These are phyloP conservation scores for Trichogramma pretiosum DNA, from an alignment of 1,140 invertebrate genomes.

Conservation along the genomic window DNA sequence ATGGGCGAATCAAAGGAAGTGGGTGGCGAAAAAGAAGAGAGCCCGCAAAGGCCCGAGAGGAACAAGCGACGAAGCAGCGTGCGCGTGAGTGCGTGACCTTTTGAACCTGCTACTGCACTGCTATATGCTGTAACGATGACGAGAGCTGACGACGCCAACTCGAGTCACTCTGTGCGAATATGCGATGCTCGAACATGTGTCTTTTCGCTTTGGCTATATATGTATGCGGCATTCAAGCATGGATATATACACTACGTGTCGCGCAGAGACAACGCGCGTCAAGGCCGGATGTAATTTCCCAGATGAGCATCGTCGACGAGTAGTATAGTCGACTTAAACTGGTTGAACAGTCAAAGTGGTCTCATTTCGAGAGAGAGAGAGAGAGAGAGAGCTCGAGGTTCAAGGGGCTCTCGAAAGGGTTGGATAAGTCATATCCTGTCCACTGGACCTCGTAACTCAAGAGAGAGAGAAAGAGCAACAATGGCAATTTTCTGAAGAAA, in stretches of 20 bases:
- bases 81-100: conserved; percentile 5
- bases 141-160: no score
- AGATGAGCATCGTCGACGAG: conserved; percentile 35
- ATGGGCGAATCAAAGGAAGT: no score
- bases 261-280: conserved; percentile 16
- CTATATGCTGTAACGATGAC: no score
- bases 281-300: conserved; percentile 44
- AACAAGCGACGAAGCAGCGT: no score
- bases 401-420: conserved; percentile 30
- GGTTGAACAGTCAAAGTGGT: conserved; percentile 46
- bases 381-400: conserved; percentile 39
- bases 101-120: conserved; percentile 5
- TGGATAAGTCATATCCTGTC: conserved; percentile 44
- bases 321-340: conserved; percentile 34
- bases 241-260: no score
- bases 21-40: no score
- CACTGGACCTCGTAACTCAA: conserved; percentile 23
- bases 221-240: no score
- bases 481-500: conserved; percentile 30
- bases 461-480: conserved; percentile 20
- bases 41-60: no score
- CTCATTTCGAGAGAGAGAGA: no score
- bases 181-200: no score
- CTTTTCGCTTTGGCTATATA: no score
- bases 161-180: no score